A percentile compares a stretch with the other conserved stretches of the same genome.
Conservation (phyloP, 2,797 vertebrate genomes). For the Pitangus sulphuratus region DNA sequence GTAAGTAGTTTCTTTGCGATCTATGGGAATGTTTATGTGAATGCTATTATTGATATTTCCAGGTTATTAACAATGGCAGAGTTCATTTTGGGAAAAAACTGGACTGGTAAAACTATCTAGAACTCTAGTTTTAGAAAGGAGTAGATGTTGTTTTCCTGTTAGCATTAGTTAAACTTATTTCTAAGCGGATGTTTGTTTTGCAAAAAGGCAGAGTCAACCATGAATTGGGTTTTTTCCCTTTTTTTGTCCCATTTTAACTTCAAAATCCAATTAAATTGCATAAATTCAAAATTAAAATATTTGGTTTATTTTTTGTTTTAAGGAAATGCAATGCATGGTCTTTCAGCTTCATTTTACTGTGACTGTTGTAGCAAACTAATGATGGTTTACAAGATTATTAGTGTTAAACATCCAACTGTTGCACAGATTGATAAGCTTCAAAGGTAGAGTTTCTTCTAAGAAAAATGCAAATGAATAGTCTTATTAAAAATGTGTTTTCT, state of each 20-base stretch:
- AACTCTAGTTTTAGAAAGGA: background rate
- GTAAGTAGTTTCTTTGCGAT: background rate
- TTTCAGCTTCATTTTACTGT: background rate
- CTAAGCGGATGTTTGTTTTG: background rate
- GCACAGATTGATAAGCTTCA: background rate
- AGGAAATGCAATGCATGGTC: rapidly evolving
- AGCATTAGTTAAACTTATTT: background rate
- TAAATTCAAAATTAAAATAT: background rate
- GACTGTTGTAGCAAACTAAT: background rate
- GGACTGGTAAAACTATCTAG: background rate
- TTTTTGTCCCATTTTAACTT: background rate
- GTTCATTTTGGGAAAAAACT: background rate
- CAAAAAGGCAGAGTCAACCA: background rate
- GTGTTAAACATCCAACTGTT: background rate
- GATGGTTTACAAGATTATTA: background rate
- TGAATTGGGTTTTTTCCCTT: background rate
- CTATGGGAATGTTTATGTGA: background rate
- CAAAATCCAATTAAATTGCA: background rate
- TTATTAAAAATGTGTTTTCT: background rate
- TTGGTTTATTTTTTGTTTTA: background rate
- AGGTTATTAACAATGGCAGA: background rate
- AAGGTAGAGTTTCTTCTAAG: background rate
- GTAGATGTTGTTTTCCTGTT: background rate
- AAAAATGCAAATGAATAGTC: background rate
- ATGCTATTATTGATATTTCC: background rate